A percentile compares a stretch with the other conserved stretches of the same genome.
Conservation (phyloP, 2,888 invertebrate species). For the Acrobasis consociella region DNA sequence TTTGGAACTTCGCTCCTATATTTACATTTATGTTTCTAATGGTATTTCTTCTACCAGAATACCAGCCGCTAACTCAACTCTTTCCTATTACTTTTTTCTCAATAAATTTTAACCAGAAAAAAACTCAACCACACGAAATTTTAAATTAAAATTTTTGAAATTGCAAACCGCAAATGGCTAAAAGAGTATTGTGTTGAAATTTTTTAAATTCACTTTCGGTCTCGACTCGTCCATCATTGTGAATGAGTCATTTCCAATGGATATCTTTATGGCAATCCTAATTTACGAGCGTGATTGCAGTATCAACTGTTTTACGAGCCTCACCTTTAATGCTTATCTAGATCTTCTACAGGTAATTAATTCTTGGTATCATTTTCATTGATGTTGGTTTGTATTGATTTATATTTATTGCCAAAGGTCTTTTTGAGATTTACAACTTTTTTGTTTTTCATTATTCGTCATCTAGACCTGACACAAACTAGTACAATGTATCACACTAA, state of each 20-base stretch:
- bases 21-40: too few relatives aligned
- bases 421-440: background rate
- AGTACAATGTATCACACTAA: too few relatives aligned
- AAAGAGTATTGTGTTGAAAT: constrained; percentile 19
- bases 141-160: background rate
- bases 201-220: constrained; percentile 11
- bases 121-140: too few relatives aligned
- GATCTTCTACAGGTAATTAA: constrained; percentile 44
- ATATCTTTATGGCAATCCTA: constrained; percentile 47
- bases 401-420: constrained; percentile 5
- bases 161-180: constrained; percentile 28
- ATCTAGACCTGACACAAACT: too few relatives aligned
- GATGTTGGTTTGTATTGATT: constrained; percentile 29
- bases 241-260: constrained; percentile 37
- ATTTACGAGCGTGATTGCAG: constrained; percentile 56
- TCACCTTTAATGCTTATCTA: constrained; percentile 46
- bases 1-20: too few relatives aligned
- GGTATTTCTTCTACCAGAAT: too few relatives aligned
- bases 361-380: constrained; percentile 38
- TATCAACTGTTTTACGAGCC: constrained; percentile 50
- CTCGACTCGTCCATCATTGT: constrained; percentile 17
- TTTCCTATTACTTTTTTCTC: too few relatives aligned
- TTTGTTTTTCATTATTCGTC: too few relatives aligned
- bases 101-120: too few relatives aligned
- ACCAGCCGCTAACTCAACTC: too few relatives aligned